These are phyloP conservation scores for Anolis apletophallus DNA, from an alignment of 2,797 vertebrate species.

Conservation along the genomic window DNA sequence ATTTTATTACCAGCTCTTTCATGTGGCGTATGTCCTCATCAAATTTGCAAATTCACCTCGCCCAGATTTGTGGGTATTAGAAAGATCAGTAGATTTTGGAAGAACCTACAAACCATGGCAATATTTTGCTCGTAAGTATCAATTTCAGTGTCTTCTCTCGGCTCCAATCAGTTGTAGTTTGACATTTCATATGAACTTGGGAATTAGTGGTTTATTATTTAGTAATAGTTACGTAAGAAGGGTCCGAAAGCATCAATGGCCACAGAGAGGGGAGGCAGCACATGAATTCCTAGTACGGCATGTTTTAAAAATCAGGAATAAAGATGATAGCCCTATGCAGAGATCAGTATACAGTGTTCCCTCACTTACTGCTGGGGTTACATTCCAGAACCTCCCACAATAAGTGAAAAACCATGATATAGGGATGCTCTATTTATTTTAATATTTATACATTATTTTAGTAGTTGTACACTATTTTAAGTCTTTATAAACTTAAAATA, in stretches of 20 bases:
- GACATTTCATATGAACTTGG: not conserved
- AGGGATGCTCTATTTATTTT: too few relatives aligned
- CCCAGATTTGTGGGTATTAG: conserved; percentile 93
- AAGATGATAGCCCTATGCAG: not conserved
- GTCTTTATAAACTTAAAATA: too few relatives aligned
- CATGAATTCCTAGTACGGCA: not conserved
- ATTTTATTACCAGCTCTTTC: conserved; percentile 87
- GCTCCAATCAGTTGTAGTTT: not conserved
- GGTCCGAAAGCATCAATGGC: not conserved
- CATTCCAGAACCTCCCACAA: too few relatives aligned
- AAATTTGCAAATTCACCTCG: conserved; percentile 97
- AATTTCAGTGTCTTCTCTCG: not conserved
- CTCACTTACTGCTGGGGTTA: too few relatives aligned
- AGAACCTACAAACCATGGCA: conserved; percentile 91
- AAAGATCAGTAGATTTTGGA: conserved; percentile 91
- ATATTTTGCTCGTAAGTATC: conserved; percentile 94
- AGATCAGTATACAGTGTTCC: too few relatives aligned
- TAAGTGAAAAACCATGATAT: too few relatives aligned
- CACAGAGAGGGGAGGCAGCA: not conserved
- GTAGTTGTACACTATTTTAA: too few relatives aligned
- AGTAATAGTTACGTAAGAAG: not conserved
- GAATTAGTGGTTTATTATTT: not conserved
- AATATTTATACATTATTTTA: too few relatives aligned
- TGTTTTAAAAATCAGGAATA: not conserved
- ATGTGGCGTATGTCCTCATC: conserved; percentile 93